A percentile compares a stretch with the other conserved stretches of the same genome.
These are phyloP conservation scores for Decapterus maruadsi DNA, from an alignment of 2,797 vertebrate species.

Conservation along the genomic window DNA sequence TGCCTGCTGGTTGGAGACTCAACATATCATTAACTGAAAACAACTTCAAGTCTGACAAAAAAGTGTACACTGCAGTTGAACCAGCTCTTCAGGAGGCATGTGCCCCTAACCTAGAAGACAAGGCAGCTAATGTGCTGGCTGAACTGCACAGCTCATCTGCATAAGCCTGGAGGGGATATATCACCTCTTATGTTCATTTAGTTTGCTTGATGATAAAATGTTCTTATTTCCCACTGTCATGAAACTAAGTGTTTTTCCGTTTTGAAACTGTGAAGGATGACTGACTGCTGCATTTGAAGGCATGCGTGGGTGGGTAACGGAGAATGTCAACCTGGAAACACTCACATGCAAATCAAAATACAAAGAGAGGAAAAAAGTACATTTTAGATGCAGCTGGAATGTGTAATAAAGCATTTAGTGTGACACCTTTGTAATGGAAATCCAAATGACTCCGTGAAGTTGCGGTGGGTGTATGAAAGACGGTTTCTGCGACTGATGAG, in stretches of 20 bases:
- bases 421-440: conserved; percentile 62
- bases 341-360: conserved; percentile 55
- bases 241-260: conserved; percentile 55
- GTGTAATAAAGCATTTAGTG: conserved; percentile 44
- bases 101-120: conserved; percentile 37
- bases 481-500: conserved; percentile 11
- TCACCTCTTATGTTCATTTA: conserved; percentile 66
- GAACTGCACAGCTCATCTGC: conserved; percentile 62
- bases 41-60: background rate
- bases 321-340: conserved; percentile 53
- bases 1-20: conserved; percentile 6
- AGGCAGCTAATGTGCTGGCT: conserved; percentile 53
- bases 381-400: conserved; percentile 69
- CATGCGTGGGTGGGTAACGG: conserved; percentile 51
- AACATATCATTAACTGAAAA: conserved; percentile 27
- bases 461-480: conserved; percentile 36
- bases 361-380: conserved; percentile 19
- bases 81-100: conserved; percentile 24
- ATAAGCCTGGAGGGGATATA: conserved; percentile 58
- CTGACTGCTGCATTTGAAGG: conserved; percentile 58
- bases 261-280: conserved; percentile 54
- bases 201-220: conserved; percentile 63
- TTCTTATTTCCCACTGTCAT: conserved; percentile 68
- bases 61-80: conserved; percentile 25
- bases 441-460: conserved; percentile 39